Evolutionary conservation across 2,888 invertebrate genomes (phyloP).

Genomic region (Drosophila conformis): DNA sequence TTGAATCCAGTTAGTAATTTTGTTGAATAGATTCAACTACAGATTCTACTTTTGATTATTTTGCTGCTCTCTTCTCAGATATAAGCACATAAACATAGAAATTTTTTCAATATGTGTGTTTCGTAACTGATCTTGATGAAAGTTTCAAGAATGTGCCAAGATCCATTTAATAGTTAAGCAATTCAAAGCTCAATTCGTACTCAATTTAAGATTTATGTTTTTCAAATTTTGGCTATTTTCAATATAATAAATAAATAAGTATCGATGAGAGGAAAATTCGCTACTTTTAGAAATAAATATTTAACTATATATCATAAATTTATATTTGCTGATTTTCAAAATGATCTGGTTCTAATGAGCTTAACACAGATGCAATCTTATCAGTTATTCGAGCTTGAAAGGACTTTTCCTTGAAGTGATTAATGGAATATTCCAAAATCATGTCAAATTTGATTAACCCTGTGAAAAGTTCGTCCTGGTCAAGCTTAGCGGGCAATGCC

Average conservation of each 20-base stretch:
- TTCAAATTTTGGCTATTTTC: background rate
- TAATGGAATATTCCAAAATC: background rate
- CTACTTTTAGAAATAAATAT: background rate
- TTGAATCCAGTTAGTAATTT: background rate
- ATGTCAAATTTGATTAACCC: background rate
- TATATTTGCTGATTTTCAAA: background rate
- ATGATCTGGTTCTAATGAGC: background rate
- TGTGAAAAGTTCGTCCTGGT: conserved; percentile 1
- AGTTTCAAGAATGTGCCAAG: background rate
- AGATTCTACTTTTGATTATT: too few relatives aligned
- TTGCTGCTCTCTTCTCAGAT: too few relatives aligned
- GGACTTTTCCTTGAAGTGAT: background rate
- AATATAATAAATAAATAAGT: background rate
- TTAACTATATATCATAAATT: background rate
- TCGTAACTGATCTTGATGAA: background rate
- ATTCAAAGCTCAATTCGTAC: background rate
- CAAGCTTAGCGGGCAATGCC: conserved; percentile 8
- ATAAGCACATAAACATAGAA: too few relatives aligned
- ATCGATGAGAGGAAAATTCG: background rate
- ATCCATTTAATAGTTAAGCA: background rate
- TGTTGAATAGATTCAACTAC: background rate
- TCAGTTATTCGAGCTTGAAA: background rate
- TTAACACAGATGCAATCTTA: background rate
- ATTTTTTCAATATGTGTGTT: background rate
- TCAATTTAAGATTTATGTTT: background rate